These are phyloP conservation scores for Limosa lapponica DNA, from an alignment of 2,797 vertebrate species.

Conservation along the genomic window DNA sequence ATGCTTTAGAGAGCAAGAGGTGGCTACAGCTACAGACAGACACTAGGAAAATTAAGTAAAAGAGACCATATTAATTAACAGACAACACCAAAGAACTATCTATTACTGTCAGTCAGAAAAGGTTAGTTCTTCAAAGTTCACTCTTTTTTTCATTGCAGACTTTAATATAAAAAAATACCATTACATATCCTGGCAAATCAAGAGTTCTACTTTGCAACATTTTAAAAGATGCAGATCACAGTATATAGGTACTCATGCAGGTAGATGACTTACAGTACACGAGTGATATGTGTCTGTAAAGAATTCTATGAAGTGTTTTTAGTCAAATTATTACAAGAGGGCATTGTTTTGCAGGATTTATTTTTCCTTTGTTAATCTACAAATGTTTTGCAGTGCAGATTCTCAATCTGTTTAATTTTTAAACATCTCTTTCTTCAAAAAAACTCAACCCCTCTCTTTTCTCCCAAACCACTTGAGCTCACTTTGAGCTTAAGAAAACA, in stretches of 20 bases:
- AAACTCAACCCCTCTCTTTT: neutral
- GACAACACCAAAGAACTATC: neutral
- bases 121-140: constrained; percentile 11
- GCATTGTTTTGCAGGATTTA: neutral
- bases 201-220: neutral
- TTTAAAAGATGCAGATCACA: neutral
- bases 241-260: neutral
- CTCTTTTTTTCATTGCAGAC: neutral
- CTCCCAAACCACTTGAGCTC: neutral
- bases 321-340: neutral
- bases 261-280: neutral
- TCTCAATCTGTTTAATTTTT: neutral
- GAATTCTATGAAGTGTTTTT: neutral
- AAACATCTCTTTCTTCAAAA: neutral
- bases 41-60: neutral
- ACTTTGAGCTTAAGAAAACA: neutral
- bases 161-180: neutral
- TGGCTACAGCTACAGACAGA: neutral
- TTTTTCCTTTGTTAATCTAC: neutral
- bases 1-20: neutral
- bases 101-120: constrained; percentile 31
- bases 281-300: neutral
- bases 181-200: neutral
- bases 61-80: neutral
- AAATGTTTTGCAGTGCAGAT: neutral